Evolutionary conservation across 1,140 invertebrate genomes (phyloP).

Genomic region (Bathynomus jamesi): DNA sequence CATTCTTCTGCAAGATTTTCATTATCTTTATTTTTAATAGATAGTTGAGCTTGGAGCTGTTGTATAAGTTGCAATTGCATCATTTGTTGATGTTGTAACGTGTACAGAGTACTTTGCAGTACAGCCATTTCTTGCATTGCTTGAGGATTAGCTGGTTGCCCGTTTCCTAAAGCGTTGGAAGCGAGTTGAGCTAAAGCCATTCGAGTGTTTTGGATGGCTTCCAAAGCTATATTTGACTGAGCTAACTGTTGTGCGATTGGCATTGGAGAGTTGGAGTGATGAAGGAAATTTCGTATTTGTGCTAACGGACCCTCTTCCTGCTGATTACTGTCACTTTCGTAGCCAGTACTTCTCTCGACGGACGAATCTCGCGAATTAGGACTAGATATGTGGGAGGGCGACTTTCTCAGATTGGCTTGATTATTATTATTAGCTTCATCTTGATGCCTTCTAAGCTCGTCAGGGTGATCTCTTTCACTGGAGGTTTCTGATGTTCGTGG

Average conservation of each 20-base stretch:
- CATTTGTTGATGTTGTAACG: conserved; percentile 86
- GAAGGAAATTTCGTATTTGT: not conserved
- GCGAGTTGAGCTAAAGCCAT: conserved; percentile 90
- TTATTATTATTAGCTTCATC: not conserved
- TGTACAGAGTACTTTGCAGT: conserved; percentile 80
- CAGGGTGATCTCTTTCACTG: no score
- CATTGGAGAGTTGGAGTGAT: not conserved
- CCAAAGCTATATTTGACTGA: conserved; percentile 64
- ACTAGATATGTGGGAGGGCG: not conserved
- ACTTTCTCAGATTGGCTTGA: not conserved
- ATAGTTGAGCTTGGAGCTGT: conserved; percentile 79
- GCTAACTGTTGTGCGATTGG: conserved; percentile 28
- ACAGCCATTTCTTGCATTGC: conserved; percentile 81
- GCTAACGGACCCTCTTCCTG: not conserved
- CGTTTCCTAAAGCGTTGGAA: conserved; percentile 64
- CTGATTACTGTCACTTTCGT: not conserved
- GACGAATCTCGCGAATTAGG: not conserved
- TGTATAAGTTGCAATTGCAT: conserved; percentile 87
- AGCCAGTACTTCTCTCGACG: not conserved
- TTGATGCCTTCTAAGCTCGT: not conserved
- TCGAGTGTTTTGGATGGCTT: conserved; percentile 61
- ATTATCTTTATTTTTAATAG: conserved; percentile 48
- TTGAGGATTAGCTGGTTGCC: conserved; percentile 63
- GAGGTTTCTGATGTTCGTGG: no score
- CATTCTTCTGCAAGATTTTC: not conserved